Conservation (phyloP, 2,797 vertebrate genomes). For the Sternotherus odoratus region DNA sequence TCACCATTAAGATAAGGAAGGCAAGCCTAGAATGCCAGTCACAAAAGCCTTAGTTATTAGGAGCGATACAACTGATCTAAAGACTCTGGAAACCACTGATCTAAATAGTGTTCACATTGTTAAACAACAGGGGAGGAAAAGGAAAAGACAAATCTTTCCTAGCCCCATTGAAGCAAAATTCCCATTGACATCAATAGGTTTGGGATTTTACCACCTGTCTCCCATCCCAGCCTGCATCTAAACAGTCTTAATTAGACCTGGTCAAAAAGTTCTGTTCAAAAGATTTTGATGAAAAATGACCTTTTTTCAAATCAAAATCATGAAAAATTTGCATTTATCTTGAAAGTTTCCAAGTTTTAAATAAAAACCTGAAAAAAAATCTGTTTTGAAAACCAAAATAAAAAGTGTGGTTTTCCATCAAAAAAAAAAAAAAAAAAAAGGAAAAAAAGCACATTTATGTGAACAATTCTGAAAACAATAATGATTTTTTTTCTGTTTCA, state of each 20-base stretch:
- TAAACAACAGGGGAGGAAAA: not conserved
- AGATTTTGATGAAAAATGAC: not conserved
- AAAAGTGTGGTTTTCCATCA: constrained; percentile 10
- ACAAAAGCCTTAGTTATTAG: not conserved
- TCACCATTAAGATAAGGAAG: not conserved
- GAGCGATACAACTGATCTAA: not conserved
- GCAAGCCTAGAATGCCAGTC: not conserved
- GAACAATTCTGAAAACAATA: constrained; percentile 24
- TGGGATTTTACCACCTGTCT: not conserved
- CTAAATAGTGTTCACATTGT: not conserved
- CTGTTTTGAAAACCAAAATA: constrained; percentile 18
- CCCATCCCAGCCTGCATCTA: not conserved
- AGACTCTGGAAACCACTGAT: not conserved
- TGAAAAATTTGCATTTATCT: constrained; percentile 4
- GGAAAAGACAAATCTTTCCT: not conserved
- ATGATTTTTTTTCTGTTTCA: not conserved
- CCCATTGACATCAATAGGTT: not conserved
- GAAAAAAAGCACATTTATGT: constrained; percentile 9
- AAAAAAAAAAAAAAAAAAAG: too few relatives aligned
- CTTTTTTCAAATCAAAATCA: not conserved
- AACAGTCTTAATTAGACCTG: not conserved
- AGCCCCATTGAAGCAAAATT: not conserved
- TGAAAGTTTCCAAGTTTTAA: not conserved
- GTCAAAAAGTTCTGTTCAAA: not conserved
- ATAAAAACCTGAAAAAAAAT: constrained; percentile 9